A percentile compares a stretch with the other conserved stretches of the same genome.
phyloP scores from a whole-genome alignment of 1,140 invertebrate genomes.

The Amyelois transitella region DNA sequence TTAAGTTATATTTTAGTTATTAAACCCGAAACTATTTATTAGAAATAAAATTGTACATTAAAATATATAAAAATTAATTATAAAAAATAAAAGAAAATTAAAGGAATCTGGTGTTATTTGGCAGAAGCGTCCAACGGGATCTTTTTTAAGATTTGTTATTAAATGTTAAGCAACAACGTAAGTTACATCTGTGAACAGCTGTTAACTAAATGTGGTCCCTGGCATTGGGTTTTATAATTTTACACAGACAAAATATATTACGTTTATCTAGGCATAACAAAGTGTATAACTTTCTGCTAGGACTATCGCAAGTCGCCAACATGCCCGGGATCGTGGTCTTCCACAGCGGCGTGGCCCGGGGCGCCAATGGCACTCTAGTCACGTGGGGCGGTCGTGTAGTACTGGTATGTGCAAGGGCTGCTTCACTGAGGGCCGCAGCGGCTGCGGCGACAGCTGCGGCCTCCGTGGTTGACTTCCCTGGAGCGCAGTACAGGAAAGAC shows the following conservation, averaged over 20 bases:
- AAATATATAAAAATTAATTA: not conserved
- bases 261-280: not conserved
- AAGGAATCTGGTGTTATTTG: not conserved
- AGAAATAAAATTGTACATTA: not conserved
- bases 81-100: not conserved
- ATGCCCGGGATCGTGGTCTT: conserved; percentile 78
- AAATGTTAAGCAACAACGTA: too few species aligned
- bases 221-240: too few species aligned
- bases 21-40: not conserved
- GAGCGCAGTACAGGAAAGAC: conserved; percentile 90
- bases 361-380: conserved; percentile 78
- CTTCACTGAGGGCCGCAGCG: conserved; percentile 81
- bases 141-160: too few species aligned
- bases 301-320: conserved; percentile 68
- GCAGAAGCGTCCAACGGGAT: too few species aligned
- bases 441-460: conserved; percentile 82
- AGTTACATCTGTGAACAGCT: too few species aligned
- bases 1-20: not conserved
- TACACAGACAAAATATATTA: not conserved
- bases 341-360: conserved; percentile 80
- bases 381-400: conserved; percentile 96
- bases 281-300: conserved; percentile 30
- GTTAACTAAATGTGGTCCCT: too few species aligned
- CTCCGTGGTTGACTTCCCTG: conserved; percentile 85
- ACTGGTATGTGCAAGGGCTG: conserved; percentile 82